Conservation (phyloP, 2,888 invertebrate species). For the Parnassius apollo region DNA sequence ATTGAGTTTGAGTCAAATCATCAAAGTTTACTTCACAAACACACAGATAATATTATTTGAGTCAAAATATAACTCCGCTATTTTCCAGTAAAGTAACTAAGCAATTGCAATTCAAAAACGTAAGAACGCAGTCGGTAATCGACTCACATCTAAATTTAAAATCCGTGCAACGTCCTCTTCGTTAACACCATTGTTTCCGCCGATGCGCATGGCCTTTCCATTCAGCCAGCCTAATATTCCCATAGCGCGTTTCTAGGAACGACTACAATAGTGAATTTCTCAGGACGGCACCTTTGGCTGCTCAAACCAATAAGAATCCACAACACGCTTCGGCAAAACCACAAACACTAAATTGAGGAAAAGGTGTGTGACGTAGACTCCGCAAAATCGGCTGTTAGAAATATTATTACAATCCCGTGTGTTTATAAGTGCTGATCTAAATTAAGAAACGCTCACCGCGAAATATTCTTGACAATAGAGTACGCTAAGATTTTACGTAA, state of each 20-base stretch:
- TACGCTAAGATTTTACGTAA: too few relatives aligned
- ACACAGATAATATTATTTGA: too few relatives aligned
- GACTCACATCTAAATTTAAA: constrained; percentile 53
- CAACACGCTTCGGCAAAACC: constrained; percentile 40
- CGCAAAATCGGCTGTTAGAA: constrained; percentile 10
- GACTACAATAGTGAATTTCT: constrained; percentile 55
- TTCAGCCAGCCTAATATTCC: constrained; percentile 25
- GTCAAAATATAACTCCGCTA: too few relatives aligned
- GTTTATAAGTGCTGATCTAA: constrained; percentile 24
- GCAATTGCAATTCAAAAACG: constrained; percentile 10
- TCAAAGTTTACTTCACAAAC: background rate
- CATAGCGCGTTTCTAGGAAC: constrained; percentile 52
- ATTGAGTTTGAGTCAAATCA: background rate
- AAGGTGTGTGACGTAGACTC: constrained; percentile 27
- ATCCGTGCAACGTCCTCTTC: constrained; percentile 37
- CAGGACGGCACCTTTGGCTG: constrained; percentile 52
- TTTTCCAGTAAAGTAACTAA: background rate
- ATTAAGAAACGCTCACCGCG: constrained; percentile 11
- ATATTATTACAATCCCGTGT: constrained; percentile 15
- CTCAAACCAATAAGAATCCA: constrained; percentile 24
- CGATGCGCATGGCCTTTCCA: constrained; percentile 36
- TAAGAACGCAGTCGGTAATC: constrained; percentile 44
- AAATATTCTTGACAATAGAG: background rate
- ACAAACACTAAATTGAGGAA: constrained; percentile 45
- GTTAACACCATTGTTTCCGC: constrained; percentile 64